phyloP scores from a whole-genome alignment of 2,888 invertebrate species.

The Reticulitermes lucifugus region DNA sequence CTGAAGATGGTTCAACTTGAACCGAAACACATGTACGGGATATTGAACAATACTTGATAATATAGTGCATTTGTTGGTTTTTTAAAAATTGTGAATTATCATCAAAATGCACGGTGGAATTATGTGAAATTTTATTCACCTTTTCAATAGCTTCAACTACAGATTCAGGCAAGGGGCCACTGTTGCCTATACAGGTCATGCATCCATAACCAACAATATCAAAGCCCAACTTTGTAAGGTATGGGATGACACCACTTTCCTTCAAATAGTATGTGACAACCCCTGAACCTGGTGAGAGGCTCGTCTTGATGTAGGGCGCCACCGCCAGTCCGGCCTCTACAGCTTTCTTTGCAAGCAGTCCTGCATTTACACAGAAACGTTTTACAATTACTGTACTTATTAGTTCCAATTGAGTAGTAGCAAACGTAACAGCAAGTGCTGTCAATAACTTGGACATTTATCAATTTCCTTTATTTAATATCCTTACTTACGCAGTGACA shows the following conservation, averaged over 20 bases:
- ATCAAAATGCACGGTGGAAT: too few species aligned
- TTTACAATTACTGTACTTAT: background rate
- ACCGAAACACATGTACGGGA: too few species aligned
- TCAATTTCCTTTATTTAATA: too few species aligned
- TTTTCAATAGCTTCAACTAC: conserved; percentile 93
- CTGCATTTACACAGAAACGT: conserved; percentile 61
- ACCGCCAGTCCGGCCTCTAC: conserved; percentile 91
- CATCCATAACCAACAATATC: conserved; percentile 98
- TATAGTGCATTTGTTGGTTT: too few species aligned
- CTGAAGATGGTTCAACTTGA: too few species aligned
- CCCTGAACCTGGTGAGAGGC: conserved; percentile 94
- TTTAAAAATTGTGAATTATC: too few species aligned
- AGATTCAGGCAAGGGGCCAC: conserved; percentile 92
- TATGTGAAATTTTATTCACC: conserved; percentile 61
- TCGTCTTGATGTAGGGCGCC: conserved; percentile 95
- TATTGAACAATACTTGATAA: too few species aligned
- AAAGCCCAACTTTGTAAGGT: conserved; percentile 88
- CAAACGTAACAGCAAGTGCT: too few species aligned
- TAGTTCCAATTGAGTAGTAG: too few species aligned
- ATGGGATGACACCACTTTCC: conserved; percentile 93
- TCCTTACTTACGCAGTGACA: too few species aligned
- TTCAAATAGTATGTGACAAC: conserved; percentile 92
- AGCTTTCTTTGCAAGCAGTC: conserved; percentile 92
- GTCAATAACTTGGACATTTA: too few species aligned
- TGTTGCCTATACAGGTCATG: conserved; percentile 99